Conservation (phyloP, 2,888 invertebrate species). For the Sussaba pulchella region DNA sequence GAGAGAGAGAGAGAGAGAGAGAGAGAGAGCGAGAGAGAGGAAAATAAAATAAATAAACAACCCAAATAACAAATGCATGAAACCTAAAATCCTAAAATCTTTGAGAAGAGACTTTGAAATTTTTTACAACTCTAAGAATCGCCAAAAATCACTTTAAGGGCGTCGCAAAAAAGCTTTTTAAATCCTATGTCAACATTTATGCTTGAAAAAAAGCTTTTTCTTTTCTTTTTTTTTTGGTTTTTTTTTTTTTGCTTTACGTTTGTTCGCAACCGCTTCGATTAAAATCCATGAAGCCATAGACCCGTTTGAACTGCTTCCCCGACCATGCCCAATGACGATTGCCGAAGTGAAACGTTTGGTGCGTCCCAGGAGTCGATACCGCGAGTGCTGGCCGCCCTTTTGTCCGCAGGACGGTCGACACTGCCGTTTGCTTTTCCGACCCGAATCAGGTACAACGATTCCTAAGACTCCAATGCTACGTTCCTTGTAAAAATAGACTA, state of each 20-base stretch:
- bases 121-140: no score
- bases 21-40: slow-evolving; percentile 7
- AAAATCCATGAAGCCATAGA: slow-evolving; percentile 52
- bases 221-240: no score
- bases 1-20: no score
- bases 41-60: slow-evolving; percentile 7
- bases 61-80: no score
- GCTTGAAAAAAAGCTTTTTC: slow-evolving; percentile 40
- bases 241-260: slow-evolving; percentile 57
- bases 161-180: background rate
- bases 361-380: slow-evolving; percentile 68
- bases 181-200: no score
- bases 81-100: slow-evolving; percentile 26
- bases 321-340: slow-evolving; percentile 66
- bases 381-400: slow-evolving; percentile 71
- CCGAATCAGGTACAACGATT: slow-evolving; percentile 65
- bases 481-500: no score
- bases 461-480: background rate
- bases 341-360: slow-evolving; percentile 66
- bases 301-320: slow-evolving; percentile 58
- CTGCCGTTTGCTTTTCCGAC: slow-evolving; percentile 67
- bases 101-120: no score
- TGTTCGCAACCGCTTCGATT: slow-evolving; percentile 40
- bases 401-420: slow-evolving; percentile 68
- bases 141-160: background rate